Base-by-base conservation (phyloP, 2,888 invertebrate genomes). In the Gibbula magus region DNA sequence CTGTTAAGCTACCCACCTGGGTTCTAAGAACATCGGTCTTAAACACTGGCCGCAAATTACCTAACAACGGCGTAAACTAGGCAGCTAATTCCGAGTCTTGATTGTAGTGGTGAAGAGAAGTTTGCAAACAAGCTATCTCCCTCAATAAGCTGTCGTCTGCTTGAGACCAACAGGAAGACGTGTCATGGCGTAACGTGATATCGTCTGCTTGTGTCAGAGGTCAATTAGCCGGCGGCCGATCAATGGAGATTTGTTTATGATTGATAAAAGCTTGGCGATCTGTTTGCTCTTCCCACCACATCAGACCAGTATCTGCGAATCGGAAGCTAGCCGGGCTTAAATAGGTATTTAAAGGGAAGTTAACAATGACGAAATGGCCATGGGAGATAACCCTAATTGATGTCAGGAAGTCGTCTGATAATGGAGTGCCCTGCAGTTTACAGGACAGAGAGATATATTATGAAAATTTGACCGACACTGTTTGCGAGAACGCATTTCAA, bases 21-120 rank as follows among this genome's bases (percentile, higher is more conserved):
- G 25, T 35, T 70, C 70, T 70, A 70, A 70, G 70, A 70, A 35
- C 70, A 70, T 39, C 70, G 20, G 35, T 70, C 35, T 35, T 70
- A 29, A 70, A 70, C 70, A 70, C n/a, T 70, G 70, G 29, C 70
- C 70, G 35, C 70, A 70, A 32, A 70, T 70, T 70, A 70, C 70
- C 70, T 70, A 70, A 70, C 70, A 70, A 70, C 70, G 70, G 29
- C 35, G 32, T 35, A 70, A 29, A 70, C 70, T 70, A 70, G 70
- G 35, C 29, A 70, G 70, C 70, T 70, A 70, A 70, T 70, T 70
- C 70, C 16, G 18, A 35, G 20, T 10, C 20, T 70, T 70, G 32
- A 39, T 70, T 70, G 70, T 70, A 35, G 70, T 70, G 35, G 35
- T 20, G 7, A n/a, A 20, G 70, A 70, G 20, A 35, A 32, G 32